Conservation (phyloP, 2,113 vertebrate genomes). For the Nicator chloris region DNA sequence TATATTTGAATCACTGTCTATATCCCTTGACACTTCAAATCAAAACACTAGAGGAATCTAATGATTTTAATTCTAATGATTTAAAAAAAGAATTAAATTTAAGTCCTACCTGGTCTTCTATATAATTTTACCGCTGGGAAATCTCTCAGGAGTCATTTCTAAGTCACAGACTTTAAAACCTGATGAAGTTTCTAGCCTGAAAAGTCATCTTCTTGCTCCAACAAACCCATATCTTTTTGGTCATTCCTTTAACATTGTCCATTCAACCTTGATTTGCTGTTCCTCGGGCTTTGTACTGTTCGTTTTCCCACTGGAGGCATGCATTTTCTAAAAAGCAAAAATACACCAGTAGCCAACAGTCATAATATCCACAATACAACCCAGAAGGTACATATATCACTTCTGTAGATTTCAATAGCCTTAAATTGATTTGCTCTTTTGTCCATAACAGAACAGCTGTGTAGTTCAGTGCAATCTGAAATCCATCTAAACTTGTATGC, state of each 20-base stretch:
- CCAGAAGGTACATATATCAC: background rate
- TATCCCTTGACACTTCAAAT: constrained; percentile 10
- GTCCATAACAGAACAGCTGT: background rate
- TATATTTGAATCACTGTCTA: constrained; percentile 15
- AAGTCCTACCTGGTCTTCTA: background rate
- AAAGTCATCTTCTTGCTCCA: background rate
- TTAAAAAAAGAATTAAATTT: background rate
- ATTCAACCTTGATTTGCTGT: background rate
- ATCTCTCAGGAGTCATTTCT: background rate
- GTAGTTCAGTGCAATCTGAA: background rate
- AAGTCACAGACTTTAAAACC: background rate
- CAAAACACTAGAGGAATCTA: constrained; percentile 16
- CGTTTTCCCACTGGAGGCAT: background rate
- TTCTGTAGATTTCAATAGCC: background rate
- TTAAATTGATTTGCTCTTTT: background rate
- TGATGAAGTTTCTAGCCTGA: background rate
- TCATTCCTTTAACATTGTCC: background rate
- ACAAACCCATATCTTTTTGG: background rate
- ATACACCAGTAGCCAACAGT: background rate
- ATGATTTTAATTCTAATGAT: constrained; percentile 8
- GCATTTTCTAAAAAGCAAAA: background rate
- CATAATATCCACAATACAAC: background rate
- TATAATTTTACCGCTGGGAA: background rate
- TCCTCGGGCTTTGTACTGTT: background rate
- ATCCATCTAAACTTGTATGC: background rate